Evolutionary conservation across 1,140 invertebrate genomes (phyloP).

Genomic region (Zaprionus nigranus): DNA sequence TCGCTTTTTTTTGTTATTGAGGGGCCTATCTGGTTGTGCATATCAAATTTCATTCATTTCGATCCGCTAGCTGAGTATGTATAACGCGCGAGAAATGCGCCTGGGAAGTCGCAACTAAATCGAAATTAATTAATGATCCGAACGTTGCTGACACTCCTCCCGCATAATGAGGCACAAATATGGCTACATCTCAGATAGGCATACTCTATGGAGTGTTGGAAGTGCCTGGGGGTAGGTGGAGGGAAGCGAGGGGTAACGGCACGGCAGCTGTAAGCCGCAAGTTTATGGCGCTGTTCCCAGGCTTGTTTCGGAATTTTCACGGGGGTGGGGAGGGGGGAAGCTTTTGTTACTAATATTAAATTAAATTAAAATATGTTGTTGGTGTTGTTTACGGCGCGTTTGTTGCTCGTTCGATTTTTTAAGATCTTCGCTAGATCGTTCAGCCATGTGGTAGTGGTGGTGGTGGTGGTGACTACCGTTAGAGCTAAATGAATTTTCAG

Average conservation of each 20-base stretch:
- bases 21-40: slow-evolving; percentile 74
- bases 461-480: slow-evolving; percentile 67
- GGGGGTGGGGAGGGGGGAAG: slow-evolving; percentile 17
- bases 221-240: background rate
- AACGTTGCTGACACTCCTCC: slow-evolving; percentile 73
- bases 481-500: slow-evolving; percentile 65
- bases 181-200: slow-evolving; percentile 46
- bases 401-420: slow-evolving; percentile 37
- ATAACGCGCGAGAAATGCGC: slow-evolving; percentile 53
- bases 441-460: slow-evolving; percentile 28
- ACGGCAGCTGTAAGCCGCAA: slow-evolving; percentile 48
- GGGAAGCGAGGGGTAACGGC: slow-evolving; percentile 15
- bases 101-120: slow-evolving; percentile 65
- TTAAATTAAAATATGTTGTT: slow-evolving; percentile 75
- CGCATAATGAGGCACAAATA: slow-evolving; percentile 73
- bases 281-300: slow-evolving; percentile 75
- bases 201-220: slow-evolving; percentile 4
- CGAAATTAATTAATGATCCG: slow-evolving; percentile 79
- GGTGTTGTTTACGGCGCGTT: slow-evolving; percentile 63
- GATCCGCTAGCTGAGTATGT: slow-evolving; percentile 66
- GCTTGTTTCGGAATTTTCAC: slow-evolving; percentile 46
- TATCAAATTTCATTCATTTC: slow-evolving; percentile 81
- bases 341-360: slow-evolving; percentile 83
- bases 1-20: slow-evolving; percentile 28
- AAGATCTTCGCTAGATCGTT: slow-evolving; percentile 20